Evolutionary conservation across 2,113 vertebrate genomes (phyloP), one percentile per base, ranked within the genome.

Genomic region (Pollachius pollachius): DNA sequence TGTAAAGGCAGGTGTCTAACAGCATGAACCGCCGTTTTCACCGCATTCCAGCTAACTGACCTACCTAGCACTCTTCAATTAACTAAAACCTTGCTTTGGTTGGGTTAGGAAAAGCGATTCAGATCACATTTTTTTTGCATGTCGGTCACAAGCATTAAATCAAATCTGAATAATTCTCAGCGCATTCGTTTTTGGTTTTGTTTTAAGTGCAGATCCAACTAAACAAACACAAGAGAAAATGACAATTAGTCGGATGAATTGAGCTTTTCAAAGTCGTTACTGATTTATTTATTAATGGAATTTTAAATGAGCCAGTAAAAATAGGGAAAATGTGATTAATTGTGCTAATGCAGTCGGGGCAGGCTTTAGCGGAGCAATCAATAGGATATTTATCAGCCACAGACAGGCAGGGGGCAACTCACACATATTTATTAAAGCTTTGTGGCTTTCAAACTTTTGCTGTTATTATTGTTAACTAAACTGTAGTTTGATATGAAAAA

Each of bases 271-370:
- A 77, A 65, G 23, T 56, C 30, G 69, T 79, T 76, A 68, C 70
- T 72, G 71, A 67, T 77, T 75, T 62, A 72, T 63, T 67, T 77
- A 54, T 81, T 71, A 65, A 75, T 78, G 74, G 61, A 81, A 79
- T 80, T 74, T 75, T 23, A 78, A 83, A 77, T 77, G 34, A 76
- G 73, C 52, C 75, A 68, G 57, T 75, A 52, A 77, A 79, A 73
- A 65, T 64, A 62, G 68, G 52, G 64, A 21, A 64, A 62, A 68
- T 57, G 59, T 73, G 37, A 82, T 73, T 65, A 71, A 76, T 79
- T 15, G 15, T 15, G 34, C 73, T 82, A 73, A 77, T 82, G 73
- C 18, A 18, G 57, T 63, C 16, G 18, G 41, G 41, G 61, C 21
- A n/a, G 27, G 67, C 64, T 73, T 69, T 27, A 67, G 27, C 18